Conservation (phyloP, 2,113 vertebrate genomes). For the Phaethornis superciliosus region DNA sequence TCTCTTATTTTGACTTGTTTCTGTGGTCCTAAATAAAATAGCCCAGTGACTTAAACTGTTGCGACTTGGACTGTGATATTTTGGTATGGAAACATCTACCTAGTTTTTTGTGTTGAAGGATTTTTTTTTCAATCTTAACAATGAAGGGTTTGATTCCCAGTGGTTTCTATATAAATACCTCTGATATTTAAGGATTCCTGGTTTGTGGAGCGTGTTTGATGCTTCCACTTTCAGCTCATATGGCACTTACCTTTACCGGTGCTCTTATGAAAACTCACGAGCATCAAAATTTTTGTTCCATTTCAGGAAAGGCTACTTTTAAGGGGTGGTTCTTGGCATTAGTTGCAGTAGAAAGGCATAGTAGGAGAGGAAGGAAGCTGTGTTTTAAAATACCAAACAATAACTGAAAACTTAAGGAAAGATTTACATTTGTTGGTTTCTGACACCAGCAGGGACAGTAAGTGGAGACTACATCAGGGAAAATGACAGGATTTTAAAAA, state of each 20-base stretch:
- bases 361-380: background rate
- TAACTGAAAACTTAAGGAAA: background rate
- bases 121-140: background rate
- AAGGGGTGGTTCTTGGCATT: background rate
- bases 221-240: background rate
- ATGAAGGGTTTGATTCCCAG: background rate
- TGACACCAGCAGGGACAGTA: background rate
- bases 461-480: background rate
- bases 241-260: background rate
- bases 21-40: background rate
- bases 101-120: background rate
- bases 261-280: background rate
- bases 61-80: background rate
- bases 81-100: background rate
- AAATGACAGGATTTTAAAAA: background rate
- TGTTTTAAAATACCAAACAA: background rate
- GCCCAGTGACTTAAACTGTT: background rate
- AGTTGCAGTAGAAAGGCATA: background rate
- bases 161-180: background rate
- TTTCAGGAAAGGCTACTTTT: background rate
- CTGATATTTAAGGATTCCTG: background rate
- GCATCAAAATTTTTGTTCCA: background rate
- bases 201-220: background rate
- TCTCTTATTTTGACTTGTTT: conserved; percentile 3
- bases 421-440: background rate